phyloP scores from a whole-genome alignment of 1,140 invertebrate species.

The Zaprionus taronus region DNA sequence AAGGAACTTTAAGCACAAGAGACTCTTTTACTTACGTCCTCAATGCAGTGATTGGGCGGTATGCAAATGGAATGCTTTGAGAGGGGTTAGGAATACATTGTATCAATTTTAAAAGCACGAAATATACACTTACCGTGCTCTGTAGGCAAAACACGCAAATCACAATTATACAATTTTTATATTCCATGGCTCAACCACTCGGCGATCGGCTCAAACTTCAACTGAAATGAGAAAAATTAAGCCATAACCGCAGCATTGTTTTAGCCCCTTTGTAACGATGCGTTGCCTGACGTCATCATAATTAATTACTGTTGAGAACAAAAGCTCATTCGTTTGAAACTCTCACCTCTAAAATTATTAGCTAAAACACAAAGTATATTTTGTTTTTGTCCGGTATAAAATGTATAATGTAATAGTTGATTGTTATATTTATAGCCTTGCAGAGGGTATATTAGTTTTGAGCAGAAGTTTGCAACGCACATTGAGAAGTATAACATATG shows the following conservation, averaged over 20 bases:
- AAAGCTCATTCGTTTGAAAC: conserved; percentile 41
- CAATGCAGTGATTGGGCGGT: conserved; percentile 62
- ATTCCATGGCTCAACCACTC: conserved; percentile 34
- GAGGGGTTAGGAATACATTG: background rate
- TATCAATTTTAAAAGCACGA: background rate
- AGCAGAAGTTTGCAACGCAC: background rate
- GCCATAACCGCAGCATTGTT: conserved; percentile 6
- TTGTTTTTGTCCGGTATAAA: background rate
- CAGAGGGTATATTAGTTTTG: background rate
- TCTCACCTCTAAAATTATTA: conserved; percentile 30
- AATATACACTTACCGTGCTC: conserved; percentile 18
- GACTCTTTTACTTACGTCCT: conserved; percentile 58
- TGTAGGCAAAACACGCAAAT: conserved; percentile 1
- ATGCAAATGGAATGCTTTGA: conserved; percentile 55
- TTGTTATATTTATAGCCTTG: background rate
- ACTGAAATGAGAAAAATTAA: conserved; percentile 26
- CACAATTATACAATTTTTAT: conserved; percentile 2
- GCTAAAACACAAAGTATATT: conserved; percentile 1
- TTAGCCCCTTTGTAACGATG: background rate
- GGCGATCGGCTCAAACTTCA: conserved; percentile 28
- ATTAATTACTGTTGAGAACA: conserved; percentile 37
- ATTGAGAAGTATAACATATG: background rate
- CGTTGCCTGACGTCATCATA: conserved; percentile 39
- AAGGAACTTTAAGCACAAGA: background rate
- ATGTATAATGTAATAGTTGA: background rate